These are phyloP conservation scores for Shargacucullia verbasci DNA, from an alignment of 2,888 invertebrate species.

Conservation along the genomic window DNA sequence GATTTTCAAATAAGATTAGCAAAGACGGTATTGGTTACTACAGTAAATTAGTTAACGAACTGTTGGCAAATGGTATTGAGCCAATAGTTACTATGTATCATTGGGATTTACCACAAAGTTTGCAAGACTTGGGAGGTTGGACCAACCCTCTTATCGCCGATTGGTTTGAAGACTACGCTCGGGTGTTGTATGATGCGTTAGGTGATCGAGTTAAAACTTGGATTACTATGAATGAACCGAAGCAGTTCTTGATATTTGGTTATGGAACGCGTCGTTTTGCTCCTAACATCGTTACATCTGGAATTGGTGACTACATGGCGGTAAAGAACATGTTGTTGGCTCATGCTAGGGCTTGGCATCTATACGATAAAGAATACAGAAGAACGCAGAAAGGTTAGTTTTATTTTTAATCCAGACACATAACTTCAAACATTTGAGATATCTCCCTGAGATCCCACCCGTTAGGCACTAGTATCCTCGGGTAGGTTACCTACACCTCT, in stretches of 20 bases:
- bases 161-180: conserved; percentile 86
- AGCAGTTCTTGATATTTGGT: conserved; percentile 74
- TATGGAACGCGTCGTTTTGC: conserved; percentile 80
- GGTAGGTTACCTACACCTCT: too few species aligned
- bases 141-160: conserved; percentile 79
- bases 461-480: too few species aligned
- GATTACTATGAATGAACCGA: conserved; percentile 90
- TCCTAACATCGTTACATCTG: conserved; percentile 77
- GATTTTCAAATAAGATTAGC: conserved; percentile 86
- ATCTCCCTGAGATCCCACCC: too few species aligned
- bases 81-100: conserved; percentile 90
- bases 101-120: conserved; percentile 87
- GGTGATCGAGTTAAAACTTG: conserved; percentile 88
- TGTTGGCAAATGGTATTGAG: conserved; percentile 88
- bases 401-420: neutral
- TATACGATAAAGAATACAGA: conserved; percentile 80
- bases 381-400: conserved; percentile 66
- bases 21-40: conserved; percentile 90
- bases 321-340: conserved; percentile 87
- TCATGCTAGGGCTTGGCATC: conserved; percentile 86
- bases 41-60: conserved; percentile 89
- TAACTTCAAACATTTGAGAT: too few species aligned
- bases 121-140: conserved; percentile 90
- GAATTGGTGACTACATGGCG: conserved; percentile 86
- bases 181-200: conserved; percentile 78